A percentile compares a stretch with the other conserved stretches of the same genome.
Conservation (phyloP, 2,888 invertebrate species). For the Drosophila tripunctata region DNA sequence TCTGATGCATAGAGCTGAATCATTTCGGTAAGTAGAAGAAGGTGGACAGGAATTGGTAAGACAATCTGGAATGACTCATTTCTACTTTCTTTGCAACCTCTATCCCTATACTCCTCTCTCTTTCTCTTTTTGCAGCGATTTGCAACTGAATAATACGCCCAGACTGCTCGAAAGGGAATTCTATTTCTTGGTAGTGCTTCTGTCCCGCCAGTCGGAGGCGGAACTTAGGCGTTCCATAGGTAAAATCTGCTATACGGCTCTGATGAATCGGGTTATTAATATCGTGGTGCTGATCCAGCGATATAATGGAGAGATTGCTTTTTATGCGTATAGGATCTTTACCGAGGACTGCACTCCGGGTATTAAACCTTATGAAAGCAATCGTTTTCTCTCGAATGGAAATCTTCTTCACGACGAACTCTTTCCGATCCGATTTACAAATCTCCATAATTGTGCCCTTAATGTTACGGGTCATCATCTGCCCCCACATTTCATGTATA, state of each 20-base stretch:
- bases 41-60: not conserved
- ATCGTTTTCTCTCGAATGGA: constrained; percentile 46
- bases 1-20: constrained; percentile 58
- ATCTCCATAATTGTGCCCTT: constrained; percentile 64
- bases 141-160: constrained; percentile 44
- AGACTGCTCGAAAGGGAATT: constrained; percentile 64
- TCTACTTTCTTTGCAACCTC: not conserved
- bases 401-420: constrained; percentile 36
- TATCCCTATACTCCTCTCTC: not conserved
- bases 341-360: constrained; percentile 30
- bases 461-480: constrained; percentile 60
- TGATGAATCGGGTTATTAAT: constrained; percentile 53
- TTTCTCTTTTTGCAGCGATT: constrained; percentile 29
- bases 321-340: constrained; percentile 46
- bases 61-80: no score
- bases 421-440: constrained; percentile 55
- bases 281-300: constrained; percentile 64
- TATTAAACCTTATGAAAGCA: constrained; percentile 47
- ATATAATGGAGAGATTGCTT: constrained; percentile 21
- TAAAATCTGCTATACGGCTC: constrained; percentile 43
- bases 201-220: constrained; percentile 10
- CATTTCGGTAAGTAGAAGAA: constrained; percentile 66
- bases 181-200: constrained; percentile 71
- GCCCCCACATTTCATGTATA: constrained; percentile 68
- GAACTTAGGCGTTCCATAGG: constrained; percentile 3